phyloP scores from a whole-genome alignment of 2,888 invertebrate genomes.

The Altica lythri region DNA sequence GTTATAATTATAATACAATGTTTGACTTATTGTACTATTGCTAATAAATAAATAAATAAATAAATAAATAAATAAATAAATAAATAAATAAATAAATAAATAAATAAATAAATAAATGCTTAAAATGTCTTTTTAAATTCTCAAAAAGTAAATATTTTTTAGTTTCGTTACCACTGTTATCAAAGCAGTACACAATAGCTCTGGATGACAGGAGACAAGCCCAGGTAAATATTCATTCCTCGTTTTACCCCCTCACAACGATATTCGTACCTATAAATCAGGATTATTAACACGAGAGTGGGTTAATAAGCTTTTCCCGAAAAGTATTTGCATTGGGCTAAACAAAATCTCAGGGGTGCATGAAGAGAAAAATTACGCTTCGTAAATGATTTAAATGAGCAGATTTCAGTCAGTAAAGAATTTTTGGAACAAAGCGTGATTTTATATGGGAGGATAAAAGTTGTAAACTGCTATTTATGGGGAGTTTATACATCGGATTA shows the following conservation, averaged over 20 bases:
- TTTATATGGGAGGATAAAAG: not conserved
- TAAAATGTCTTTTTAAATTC: not conserved
- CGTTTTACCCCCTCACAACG: not conserved
- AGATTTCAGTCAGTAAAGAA: constrained; percentile 12
- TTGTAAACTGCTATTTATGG: constrained; percentile 6
- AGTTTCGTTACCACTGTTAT: constrained; percentile 3
- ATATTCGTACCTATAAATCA: constrained; percentile 15
- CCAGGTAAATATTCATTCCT: constrained; percentile 6
- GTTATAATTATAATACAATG: too few species aligned
- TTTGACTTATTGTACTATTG: too few species aligned
- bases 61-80: too few species aligned
- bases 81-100: too few species aligned
- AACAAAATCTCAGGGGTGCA: constrained; percentile 14
- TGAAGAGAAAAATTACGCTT: constrained; percentile 13
- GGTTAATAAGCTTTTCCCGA: constrained; percentile 20
- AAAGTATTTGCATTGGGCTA: constrained; percentile 20
- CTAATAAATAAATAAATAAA: too few species aligned
- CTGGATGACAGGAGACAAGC: constrained; percentile 6
- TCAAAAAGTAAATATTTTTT: not conserved
- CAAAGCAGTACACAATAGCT: not conserved
- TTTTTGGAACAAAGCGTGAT: constrained; percentile 4
- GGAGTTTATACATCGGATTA: not conserved
- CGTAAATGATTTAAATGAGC: constrained; percentile 16
- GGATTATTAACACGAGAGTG: constrained; percentile 21
- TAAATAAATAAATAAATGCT: too few species aligned